Percentiles rank a stretch among this genome's conserved stretches.
Conservation (phyloP, 2,113 vertebrate genomes). For the Osmerus eperlanus region DNA sequence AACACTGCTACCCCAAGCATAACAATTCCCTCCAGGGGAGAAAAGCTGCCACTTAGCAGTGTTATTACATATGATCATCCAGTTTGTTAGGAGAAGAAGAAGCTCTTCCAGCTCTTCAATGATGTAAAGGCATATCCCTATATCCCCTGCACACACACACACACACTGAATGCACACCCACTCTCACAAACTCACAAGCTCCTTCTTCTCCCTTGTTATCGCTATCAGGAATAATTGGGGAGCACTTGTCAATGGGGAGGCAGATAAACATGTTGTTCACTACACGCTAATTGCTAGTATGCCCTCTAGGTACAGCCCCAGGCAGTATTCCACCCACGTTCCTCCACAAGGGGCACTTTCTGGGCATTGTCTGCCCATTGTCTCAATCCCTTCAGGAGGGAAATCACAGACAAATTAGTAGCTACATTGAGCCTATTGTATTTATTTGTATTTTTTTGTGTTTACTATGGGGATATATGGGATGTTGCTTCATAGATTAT, state of each 20-base stretch:
- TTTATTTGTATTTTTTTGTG: no score
- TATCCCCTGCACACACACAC: not conserved
- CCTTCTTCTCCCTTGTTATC: not conserved
- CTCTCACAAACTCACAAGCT: not conserved
- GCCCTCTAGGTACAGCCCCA: not conserved
- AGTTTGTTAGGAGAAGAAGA: no score
- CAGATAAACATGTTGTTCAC: conserved; percentile 6
- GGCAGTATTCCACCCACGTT: not conserved
- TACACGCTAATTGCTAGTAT: not conserved
- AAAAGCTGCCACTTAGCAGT: not conserved
- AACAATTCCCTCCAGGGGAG: not conserved
- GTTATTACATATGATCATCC: no score
- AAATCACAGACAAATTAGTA: not conserved
- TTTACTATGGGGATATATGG: no score
- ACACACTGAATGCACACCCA: not conserved
- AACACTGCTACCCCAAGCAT: not conserved
- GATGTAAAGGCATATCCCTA: not conserved
- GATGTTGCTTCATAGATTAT: no score
- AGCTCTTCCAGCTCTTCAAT: not conserved
- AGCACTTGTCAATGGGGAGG: conserved; percentile 1
- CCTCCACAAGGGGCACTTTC: not conserved
- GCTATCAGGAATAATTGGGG: not conserved
- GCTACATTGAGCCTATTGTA: no score
- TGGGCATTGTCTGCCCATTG: not conserved
- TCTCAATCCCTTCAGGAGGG: not conserved